Percentiles rank a stretch among this genome's conserved stretches.
These are phyloP conservation scores for Gryllus longicercus DNA, from an alignment of 2,888 invertebrate genomes.

Conservation along the genomic window DNA sequence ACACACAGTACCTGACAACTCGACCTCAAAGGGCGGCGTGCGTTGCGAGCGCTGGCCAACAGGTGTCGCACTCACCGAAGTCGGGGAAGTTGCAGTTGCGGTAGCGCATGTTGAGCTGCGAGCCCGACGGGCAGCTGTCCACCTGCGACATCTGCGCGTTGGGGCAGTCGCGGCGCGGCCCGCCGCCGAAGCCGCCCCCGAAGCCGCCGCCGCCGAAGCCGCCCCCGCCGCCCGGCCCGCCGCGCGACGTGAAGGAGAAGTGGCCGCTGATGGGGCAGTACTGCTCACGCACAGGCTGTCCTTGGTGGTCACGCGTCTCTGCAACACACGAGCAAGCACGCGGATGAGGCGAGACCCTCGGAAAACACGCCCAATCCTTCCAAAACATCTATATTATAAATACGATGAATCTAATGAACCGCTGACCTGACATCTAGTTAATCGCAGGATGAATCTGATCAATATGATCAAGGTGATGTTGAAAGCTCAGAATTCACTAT, in stretches of 20 bases:
- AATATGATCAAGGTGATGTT: too few species aligned
- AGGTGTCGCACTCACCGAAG: constrained; percentile 49
- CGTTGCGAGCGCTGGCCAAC: too few species aligned
- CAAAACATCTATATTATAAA: too few species aligned
- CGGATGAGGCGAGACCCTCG: too few species aligned
- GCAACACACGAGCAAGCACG: constrained; percentile 35
- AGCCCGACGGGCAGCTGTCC: constrained; percentile 60
- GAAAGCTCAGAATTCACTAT: too few species aligned
- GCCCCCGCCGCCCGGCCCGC: background rate
- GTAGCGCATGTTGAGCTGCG: constrained; percentile 56
- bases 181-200: background rate
- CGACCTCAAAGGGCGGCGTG: too few species aligned
- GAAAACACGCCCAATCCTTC: too few species aligned
- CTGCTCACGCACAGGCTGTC: constrained; percentile 52
- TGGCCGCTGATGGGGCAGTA: constrained; percentile 63
- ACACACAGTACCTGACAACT: constrained; percentile 18
- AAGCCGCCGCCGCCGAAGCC: background rate
- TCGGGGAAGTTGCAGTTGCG: constrained; percentile 55
- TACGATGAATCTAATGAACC: too few species aligned
- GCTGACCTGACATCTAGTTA: too few species aligned
- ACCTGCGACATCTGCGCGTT: constrained; percentile 53
- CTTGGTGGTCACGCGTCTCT: constrained; percentile 55
- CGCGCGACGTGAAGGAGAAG: constrained; percentile 53
- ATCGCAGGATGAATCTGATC: too few species aligned
- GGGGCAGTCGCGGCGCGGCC: constrained; percentile 31